Evolutionary conservation across 2,113 vertebrate genomes (phyloP), one percentile per base, ranked within the genome.

Genomic region (Geothlypis trichas): DNA sequence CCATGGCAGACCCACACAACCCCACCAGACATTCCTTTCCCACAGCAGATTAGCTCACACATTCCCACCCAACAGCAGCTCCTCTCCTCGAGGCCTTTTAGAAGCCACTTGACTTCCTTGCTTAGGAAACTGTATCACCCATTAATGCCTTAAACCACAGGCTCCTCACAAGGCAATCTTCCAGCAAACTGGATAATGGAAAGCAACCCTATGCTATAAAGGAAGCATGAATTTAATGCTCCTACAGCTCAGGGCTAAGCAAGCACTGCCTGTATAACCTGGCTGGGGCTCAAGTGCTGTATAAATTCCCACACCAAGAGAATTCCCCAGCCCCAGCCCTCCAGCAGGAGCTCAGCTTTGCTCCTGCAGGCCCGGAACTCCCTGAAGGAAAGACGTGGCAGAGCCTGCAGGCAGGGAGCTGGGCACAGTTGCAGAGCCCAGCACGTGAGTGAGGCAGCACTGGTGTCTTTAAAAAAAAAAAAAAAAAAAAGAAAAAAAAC

Each of bases 131-230:
- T 90, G 28, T 54, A 89, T 49, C 93, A 93, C 69, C 79, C 79
- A 77, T 71, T 81, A 49, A 88, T 30, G 59, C 49, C 84, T 92
- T 68, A 81, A 92, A 94, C 71, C 78, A 73, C 63, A 27, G 42
- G 37, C 72, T 93, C 61, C 61, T 61, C 3, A 0, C 68, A 61
- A 93, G 73, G 90, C 61, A 84, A 63, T 79, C 89, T 92, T 92
- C 96, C 95, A 94, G 93, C 83, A 78, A 94, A 87, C 37, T 65
- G 86, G 54, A 89, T 82, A 89, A 80, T 84, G 95, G 92, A 94
- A 97, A 96, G 77, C 94, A 96, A 37, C 61, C 26, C 66, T 5
- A 1, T 20, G 37, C 69, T 94, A 46, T 35, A 81, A 71, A 77
- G 72, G 63, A 91, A 88, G 44, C 31, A 92, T 42, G 78, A 91